Conservation (phyloP, 2,113 vertebrate species). For the Sprattus sprattus region DNA sequence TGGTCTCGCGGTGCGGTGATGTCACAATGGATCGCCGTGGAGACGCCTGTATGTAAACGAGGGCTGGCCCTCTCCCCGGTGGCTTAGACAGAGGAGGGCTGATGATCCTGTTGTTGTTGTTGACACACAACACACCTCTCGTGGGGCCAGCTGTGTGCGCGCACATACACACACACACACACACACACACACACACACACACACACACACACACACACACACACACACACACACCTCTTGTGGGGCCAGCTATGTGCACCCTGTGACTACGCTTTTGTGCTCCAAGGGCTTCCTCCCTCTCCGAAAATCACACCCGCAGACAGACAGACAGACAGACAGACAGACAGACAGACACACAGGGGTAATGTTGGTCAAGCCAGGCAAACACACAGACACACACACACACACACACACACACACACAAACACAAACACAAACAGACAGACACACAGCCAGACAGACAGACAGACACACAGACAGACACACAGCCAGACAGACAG, state of each 20-base stretch:
- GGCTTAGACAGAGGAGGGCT: neutral
- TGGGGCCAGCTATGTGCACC: constrained; percentile 1
- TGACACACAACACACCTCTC: neutral
- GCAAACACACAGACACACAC: neutral
- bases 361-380: no score
- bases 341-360: neutral
- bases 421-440: no score
- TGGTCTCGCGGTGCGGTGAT: neutral
- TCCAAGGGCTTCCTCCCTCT: neutral
- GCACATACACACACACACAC: no score
- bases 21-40: constrained; percentile 10
- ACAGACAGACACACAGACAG: neutral
- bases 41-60: neutral
- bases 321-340: neutral
- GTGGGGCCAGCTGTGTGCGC: constrained; percentile 8
- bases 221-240: neutral
- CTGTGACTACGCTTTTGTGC: neutral
- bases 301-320: neutral
- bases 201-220: no score
- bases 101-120: neutral
- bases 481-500: neutral
- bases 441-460: neutral
- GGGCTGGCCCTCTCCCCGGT: neutral
- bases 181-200: no score
- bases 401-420: neutral